phyloP scores from a whole-genome alignment of 2,888 invertebrate genomes.

The Tanytarsus gracilentus region DNA sequence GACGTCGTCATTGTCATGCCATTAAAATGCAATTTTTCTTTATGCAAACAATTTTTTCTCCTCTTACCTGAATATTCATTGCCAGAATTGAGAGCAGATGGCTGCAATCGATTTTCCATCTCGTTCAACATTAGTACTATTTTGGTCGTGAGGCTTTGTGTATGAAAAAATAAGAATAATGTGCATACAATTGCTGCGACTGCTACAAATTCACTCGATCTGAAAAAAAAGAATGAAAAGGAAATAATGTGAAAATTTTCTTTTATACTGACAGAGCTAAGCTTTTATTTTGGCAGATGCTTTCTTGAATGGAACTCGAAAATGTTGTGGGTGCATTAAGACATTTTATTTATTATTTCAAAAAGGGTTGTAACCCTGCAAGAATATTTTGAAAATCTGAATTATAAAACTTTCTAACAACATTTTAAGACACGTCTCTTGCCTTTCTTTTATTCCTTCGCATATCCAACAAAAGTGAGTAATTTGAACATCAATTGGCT shows the following conservation, averaged over 20 bases:
- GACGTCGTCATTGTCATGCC: no score
- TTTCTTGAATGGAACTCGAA: neutral
- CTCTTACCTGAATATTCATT: constrained; percentile 25
- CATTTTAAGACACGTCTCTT: no score
- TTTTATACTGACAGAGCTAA: neutral
- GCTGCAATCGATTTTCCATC: constrained; percentile 61
- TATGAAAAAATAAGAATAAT: constrained; percentile 75
- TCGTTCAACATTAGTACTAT: no score
- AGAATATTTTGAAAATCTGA: no score
- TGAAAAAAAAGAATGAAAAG: constrained; percentile 47
- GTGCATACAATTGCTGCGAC: constrained; percentile 74
- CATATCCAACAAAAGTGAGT: no score
- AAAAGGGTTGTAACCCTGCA: no score
- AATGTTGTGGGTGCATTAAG: neutral
- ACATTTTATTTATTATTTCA: neutral
- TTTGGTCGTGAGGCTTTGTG: constrained; percentile 69
- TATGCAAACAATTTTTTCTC: constrained; percentile 19
- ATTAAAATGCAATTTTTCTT: neutral
- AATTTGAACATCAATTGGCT: no score
- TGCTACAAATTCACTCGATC: constrained; percentile 76
- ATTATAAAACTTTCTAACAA: no score
- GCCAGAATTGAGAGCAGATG: constrained; percentile 20
- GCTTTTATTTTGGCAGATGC: neutral
- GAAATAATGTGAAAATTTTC: neutral
- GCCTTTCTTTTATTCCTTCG: no score